Base-by-base conservation (phyloP, 30 jellyfish, hydroid and myxozoan genomes). In the Turritopsis rubra region DNA sequence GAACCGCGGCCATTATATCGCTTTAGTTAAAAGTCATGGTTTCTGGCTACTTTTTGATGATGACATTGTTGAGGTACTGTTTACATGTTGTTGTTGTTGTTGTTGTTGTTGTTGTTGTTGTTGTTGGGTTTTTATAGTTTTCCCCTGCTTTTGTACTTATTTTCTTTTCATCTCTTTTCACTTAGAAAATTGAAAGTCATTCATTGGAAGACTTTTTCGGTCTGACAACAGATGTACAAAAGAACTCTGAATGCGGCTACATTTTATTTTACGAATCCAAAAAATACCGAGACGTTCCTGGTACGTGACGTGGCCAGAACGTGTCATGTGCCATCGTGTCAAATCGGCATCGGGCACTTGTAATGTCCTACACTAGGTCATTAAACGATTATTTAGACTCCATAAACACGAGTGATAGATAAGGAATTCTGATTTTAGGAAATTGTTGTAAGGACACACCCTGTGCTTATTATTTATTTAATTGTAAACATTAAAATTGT, bases 191-290 rank as follows among this genome's bases (percentile, higher is more conserved):
- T 72, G 97, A 91, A 72, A 85, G 96, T 53, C 97, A 88, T 29
- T 80, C 97, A 5, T 75, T 91, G 73, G 97, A 91, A 52, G 97
- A 91, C 22, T 91, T 91, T 85, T 91, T 91, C 78, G 97, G 97
- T 18, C 86, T 91, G 22, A 87, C 97, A 21, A 86, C 97, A 27
- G 97, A 91, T 65, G 87, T 87, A 66, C 97, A 91, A 76, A 91
- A 91, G 66, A 91, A 91, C 52, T 91, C 97, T 1, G 97, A 91
- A 81, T 91, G 97, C 84, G 97, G 97, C 4, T 91, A 91, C 73
- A 91, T 91, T 52, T 91, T 91, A 86, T 91, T 91, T 70, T 91
- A 91, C 72, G 97, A 91, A 79, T 87, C 97, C 1, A 68, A 68
- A 26, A 68, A 68, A 22, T n/a, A n/a, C 19, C 77, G 77, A 68